phyloP scores from a whole-genome alignment of 2,888 invertebrate genomes.

The Candidula unifasciata region DNA sequence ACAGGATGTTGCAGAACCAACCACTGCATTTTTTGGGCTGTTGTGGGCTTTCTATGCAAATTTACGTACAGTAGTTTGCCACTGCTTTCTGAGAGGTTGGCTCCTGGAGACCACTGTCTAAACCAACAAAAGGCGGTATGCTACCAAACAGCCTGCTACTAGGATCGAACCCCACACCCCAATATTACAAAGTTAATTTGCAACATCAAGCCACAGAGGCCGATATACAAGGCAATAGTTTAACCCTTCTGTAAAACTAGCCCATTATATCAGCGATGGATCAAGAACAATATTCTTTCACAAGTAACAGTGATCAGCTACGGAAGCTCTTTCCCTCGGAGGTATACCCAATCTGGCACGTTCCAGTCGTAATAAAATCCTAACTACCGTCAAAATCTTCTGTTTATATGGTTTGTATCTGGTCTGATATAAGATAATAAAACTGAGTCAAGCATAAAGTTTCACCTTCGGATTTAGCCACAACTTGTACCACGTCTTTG shows the following conservation, averaged over 20 bases:
- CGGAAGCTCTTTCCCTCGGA: conserved; percentile 37
- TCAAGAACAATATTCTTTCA: conserved; percentile 65
- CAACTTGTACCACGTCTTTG: conserved; percentile 45
- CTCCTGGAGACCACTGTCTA: too few relatives aligned
- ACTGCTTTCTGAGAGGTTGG: too few relatives aligned
- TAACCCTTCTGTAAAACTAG: conserved; percentile 69
- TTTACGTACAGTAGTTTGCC: too few relatives aligned
- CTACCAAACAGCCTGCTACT: too few relatives aligned
- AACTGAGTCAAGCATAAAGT: background rate
- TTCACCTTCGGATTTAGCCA: conserved; percentile 58
- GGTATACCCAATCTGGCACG: conserved; percentile 54
- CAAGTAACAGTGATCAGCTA: conserved; percentile 29
- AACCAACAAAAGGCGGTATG: too few relatives aligned
- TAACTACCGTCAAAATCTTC: background rate
- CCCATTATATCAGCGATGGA: conserved; percentile 73
- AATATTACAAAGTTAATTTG: too few relatives aligned
- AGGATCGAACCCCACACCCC: too few relatives aligned
- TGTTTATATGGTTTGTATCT: background rate
- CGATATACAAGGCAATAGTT: too few relatives aligned
- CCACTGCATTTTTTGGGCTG: too few relatives aligned
- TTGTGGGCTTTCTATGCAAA: too few relatives aligned
- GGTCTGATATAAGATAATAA: background rate
- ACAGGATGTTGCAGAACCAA: too few relatives aligned
- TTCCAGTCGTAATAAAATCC: conserved; percentile 60
- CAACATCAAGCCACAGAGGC: too few relatives aligned